Base-by-base conservation (phyloP, 2,888 invertebrate genomes). In the Pediacus dermestoides region DNA sequence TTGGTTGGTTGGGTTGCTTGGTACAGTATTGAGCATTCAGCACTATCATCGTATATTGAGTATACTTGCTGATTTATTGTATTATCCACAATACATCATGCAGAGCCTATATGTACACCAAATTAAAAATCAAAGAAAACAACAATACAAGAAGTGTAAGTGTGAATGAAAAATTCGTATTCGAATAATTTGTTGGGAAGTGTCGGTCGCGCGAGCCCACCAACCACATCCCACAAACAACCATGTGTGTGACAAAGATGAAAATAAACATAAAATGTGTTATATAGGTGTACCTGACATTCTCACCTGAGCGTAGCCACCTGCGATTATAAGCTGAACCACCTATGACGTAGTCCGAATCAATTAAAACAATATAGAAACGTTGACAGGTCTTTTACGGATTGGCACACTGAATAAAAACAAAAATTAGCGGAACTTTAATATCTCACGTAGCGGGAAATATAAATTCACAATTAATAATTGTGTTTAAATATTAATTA, bases 361-460 rank as follows among this genome's bases (percentile, higher is more conserved):
- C 45, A 46, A 48, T 48, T 46, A 46, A 45, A 44, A 45, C 44
- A 39, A 48, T 42, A 44, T 34, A 11, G 31, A 28, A 34, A 30
- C 32, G 32, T 37, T 30, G 30, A 22, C 37, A 37, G 30, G 30
- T 30, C 37, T 34, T 18, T 35, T 27, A 35, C 23, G 37, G 16
- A 34, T 25, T 27, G 39, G 11, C 35, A n/a, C n/a, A 22, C 31
- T 32, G 32, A 32, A 36, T 45, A 22, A 38, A 55, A 18, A 18
- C 21, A n/a, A n/a, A 18, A 18, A 57, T 54, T 39, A 43, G 42
- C 51, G 48, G 46, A 57, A 55, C 53, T 39, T 39, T 21, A 39
- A 43, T 40, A 45, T 25, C 46, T 37, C 58, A 57, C 58, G 58
- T 55, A 52, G 50, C 46, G 52, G 55, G 53, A 57, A 55, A 56